phyloP scores from a whole-genome alignment of 2,888 invertebrate genomes.

The Meiosimyza platycephala region DNA sequence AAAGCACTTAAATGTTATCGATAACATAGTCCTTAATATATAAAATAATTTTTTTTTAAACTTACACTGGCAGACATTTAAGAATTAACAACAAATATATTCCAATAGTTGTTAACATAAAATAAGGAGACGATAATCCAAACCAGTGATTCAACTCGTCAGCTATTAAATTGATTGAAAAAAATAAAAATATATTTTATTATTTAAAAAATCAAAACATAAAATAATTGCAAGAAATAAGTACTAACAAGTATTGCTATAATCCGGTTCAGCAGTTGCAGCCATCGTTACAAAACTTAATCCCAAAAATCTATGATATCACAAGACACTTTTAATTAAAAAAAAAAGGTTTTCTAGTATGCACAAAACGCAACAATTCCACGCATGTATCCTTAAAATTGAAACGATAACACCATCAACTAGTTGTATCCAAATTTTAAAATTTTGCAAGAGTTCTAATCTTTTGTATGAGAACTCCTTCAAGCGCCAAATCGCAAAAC shows the following conservation, averaged over 20 bases:
- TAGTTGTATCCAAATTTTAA: background rate
- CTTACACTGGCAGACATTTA: constrained; percentile 52
- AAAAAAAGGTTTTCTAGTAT: too few relatives aligned
- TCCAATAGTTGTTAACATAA: constrained; percentile 48
- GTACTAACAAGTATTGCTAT: constrained; percentile 43
- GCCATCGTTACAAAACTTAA: constrained; percentile 19
- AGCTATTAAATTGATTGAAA: constrained; percentile 31
- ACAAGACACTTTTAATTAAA: too few relatives aligned
- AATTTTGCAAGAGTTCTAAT: constrained; percentile 8
- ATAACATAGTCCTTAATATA: too few relatives aligned
- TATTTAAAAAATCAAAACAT: background rate
- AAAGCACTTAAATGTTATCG: too few relatives aligned
- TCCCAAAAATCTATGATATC: background rate
- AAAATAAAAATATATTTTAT: background rate
- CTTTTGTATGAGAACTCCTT: constrained; percentile 23
- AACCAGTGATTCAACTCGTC: constrained; percentile 34
- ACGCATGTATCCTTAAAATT: background rate
- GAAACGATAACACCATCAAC: too few relatives aligned
- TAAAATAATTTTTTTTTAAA: constrained; percentile 5
- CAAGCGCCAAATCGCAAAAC: background rate
- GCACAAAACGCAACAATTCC: too few relatives aligned
- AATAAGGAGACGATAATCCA: constrained; percentile 44
- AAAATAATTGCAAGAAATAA: background rate
- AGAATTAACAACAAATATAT: constrained; percentile 55
- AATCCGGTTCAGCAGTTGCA: constrained; percentile 26